These are phyloP conservation scores for Chionomys nivalis DNA, from an alignment of 2,113 vertebrate species.

Conservation along the genomic window DNA sequence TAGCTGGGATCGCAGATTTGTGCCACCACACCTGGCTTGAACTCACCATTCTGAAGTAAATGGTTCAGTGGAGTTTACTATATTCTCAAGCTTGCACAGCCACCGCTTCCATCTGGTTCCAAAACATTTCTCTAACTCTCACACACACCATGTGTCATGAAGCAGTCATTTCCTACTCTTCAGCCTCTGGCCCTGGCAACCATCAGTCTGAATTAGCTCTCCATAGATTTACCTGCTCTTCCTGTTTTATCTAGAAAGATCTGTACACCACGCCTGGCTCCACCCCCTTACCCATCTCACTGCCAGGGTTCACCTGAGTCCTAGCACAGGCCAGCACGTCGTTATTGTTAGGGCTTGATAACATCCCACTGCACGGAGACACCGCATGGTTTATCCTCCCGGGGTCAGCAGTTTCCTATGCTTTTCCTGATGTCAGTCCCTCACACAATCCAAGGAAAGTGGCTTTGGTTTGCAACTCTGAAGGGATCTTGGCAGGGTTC, in stretches of 20 bases:
- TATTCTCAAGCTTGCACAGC: too few relatives aligned
- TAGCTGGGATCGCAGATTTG: neutral
- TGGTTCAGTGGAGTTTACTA: neutral
- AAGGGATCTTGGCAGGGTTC: neutral
- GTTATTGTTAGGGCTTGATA: neutral
- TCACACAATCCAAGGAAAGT: neutral
- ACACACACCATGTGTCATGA: too few relatives aligned
- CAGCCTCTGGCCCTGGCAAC: neutral
- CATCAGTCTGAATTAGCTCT: neutral
- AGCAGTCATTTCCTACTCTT: neutral
- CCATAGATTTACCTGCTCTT: neutral
- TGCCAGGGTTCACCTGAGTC: neutral
- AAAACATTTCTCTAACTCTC: neutral
- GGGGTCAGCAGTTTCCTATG: neutral
- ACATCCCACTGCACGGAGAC: neutral
- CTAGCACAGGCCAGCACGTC: accelerated
- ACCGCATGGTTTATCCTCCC: neutral
- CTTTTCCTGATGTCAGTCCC: neutral
- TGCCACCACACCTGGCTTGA: neutral
- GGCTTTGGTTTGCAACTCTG: neutral
- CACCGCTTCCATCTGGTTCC: neutral
- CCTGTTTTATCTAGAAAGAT: neutral
- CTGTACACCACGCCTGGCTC: neutral
- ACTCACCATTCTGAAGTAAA: neutral
- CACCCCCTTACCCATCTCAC: neutral